These are phyloP conservation scores for Uropetala carovei DNA, from an alignment of 2,888 invertebrate species.

Conservation along the genomic window DNA sequence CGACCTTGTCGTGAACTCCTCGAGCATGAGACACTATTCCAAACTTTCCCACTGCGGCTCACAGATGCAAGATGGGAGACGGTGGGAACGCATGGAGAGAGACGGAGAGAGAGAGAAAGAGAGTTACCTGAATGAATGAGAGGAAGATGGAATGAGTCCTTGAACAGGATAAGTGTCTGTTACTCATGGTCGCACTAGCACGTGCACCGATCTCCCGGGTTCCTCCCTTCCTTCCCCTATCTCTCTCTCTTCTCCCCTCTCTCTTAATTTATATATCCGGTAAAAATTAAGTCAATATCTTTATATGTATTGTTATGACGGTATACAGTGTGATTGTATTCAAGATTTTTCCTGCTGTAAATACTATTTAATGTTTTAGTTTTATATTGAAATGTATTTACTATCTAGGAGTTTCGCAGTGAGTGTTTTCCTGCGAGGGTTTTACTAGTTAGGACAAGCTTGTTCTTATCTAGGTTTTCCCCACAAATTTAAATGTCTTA, in stretches of 20 bases:
- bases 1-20: slow-evolving; percentile 59
- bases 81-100: background rate
- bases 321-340: too few species aligned
- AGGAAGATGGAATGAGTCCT: slow-evolving; percentile 26
- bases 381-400: too few species aligned
- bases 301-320: too few species aligned
- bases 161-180: slow-evolving; percentile 46
- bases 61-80: slow-evolving; percentile 38
- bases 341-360: too few species aligned
- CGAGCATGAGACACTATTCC: slow-evolving; percentile 53
- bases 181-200: slow-evolving; percentile 26
- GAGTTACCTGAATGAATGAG: background rate
- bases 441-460: too few species aligned
- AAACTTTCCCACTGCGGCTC: slow-evolving; percentile 58
- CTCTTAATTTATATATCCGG: too few species aligned
- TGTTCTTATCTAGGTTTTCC: too few species aligned
- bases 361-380: too few species aligned
- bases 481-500: too few species aligned
- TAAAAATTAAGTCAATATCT: too few species aligned
- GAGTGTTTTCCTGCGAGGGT: too few species aligned
- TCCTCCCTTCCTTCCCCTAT: background rate
- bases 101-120: background rate
- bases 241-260: background rate
- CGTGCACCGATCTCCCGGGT: background rate
- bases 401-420: too few species aligned